These are phyloP conservation scores for Bos javanicus DNA, from an alignment of 2,113 vertebrate genomes.

Conservation along the genomic window DNA sequence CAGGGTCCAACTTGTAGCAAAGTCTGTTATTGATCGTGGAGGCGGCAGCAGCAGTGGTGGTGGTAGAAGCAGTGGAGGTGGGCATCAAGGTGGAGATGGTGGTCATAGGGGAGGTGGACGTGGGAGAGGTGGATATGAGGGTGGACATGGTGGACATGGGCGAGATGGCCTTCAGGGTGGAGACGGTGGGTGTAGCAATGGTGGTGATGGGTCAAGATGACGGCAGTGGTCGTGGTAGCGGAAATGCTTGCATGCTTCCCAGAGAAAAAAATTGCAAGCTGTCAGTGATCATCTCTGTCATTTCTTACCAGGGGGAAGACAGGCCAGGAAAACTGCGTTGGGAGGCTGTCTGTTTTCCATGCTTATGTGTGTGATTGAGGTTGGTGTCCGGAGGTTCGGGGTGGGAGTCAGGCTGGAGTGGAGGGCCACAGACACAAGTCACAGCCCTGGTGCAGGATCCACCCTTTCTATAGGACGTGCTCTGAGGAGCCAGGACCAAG, in stretches of 20 bases:
- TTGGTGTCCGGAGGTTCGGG: background rate
- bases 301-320: background rate
- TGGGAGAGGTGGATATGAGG: background rate
- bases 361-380: rapidly evolving
- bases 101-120: background rate
- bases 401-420: background rate
- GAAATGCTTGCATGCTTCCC: background rate
- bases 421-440: background rate
- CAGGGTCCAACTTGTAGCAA: background rate
- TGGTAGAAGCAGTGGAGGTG: background rate
- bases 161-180: background rate
- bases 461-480: background rate
- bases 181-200: background rate
- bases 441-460: background rate
- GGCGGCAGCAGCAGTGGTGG: background rate
- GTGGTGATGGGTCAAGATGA: background rate
- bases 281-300: background rate
- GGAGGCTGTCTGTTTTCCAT: background rate
- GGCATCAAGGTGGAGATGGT: background rate
- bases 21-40: background rate
- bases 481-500: background rate
- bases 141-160: background rate
- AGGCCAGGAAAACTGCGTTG: rapidly evolving
- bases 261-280: rapidly evolving
- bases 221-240: rapidly evolving